Evolutionary conservation across 2,797 vertebrate genomes (phyloP).

Genomic region (Schizopygopsis malacanthus): DNA sequence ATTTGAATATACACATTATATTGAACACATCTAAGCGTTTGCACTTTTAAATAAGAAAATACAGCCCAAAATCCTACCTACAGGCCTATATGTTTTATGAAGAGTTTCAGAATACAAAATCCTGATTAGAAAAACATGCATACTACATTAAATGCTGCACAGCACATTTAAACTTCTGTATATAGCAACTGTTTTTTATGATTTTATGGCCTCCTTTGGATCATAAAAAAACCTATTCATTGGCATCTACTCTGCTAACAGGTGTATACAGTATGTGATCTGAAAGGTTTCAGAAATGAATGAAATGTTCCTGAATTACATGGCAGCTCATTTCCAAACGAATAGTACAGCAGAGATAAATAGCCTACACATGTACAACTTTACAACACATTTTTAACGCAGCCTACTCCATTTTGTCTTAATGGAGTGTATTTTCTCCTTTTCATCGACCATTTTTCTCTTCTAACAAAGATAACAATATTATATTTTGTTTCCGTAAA

Average conservation of each 20-base stretch:
- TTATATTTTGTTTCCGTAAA: not conserved
- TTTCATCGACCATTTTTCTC: not conserved
- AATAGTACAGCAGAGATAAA: not conserved
- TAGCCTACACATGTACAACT: not conserved
- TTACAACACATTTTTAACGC: not conserved
- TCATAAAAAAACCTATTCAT: not conserved
- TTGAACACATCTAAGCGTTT: constrained; percentile 20
- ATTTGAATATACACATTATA: constrained; percentile 36
- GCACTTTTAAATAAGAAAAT: not conserved
- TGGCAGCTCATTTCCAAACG: not conserved
- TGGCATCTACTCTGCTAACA: not conserved
- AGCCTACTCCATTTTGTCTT: not conserved
- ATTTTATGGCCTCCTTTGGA: constrained; percentile 2
- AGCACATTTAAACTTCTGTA: not conserved
- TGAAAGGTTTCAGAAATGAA: not conserved
- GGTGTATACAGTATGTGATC: not conserved
- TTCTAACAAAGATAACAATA: not conserved
- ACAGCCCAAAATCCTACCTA: not conserved
- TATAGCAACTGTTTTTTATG: not conserved
- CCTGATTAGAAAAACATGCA: not conserved
- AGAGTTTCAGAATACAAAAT: not conserved
- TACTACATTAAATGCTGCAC: not conserved
- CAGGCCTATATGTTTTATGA: not conserved
- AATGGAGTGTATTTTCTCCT: not conserved
- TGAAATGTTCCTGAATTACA: not conserved